Base-by-base conservation (phyloP, 2,113 vertebrate species). In the Struthidea cinerea region DNA sequence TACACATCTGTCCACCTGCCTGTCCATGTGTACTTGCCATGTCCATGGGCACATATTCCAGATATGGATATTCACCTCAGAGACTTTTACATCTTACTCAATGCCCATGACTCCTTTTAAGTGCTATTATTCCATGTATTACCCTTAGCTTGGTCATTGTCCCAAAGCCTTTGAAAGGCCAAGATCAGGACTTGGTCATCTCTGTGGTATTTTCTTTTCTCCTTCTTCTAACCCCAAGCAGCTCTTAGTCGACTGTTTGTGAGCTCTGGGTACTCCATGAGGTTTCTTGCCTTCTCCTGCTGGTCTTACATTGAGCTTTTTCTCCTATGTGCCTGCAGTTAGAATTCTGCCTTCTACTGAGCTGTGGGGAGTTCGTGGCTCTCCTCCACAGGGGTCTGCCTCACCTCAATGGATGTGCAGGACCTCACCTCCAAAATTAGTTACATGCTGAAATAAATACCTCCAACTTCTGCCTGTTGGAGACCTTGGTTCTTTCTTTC, bases 31-130 rank as follows among this genome's bases (percentile, higher is more conserved):
- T 20, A 15, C 20, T 10, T 57, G 13, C 33, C 14, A 10, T 2
- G 12, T 16, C 52, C 35, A 10, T 2, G 0, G 52, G 21, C 22
- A 7, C 4, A 22, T 0, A 1, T 32, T 93, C 30, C 39, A 28
- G 39, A 39, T 18, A 67, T 3, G 17, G 11, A 8, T 6, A 15
- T 16, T 84, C 49, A 61, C 53, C 60, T 55, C 33, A 26, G 59
- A 68, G 56, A 26, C 59, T 85, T 70, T 63, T 28, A 16, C 35
- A 21, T 33, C 63, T 67, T 21, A 6, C 21, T 75, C 32, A 70
- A 11, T 20, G 33, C 9, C 33, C 0, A 0, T 47, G 22, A 11
- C 24, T 82, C 53, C 32, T 64, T 68, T 87, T 21, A 52, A 61
- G 81, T 37, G 39, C 16, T 67, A 19, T 42, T 68, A 22, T 44